Percentiles rank a stretch among this genome's conserved stretches.
Conservation (phyloP, 2,797 vertebrate genomes). For the Notoglanidium macrostoma region DNA sequence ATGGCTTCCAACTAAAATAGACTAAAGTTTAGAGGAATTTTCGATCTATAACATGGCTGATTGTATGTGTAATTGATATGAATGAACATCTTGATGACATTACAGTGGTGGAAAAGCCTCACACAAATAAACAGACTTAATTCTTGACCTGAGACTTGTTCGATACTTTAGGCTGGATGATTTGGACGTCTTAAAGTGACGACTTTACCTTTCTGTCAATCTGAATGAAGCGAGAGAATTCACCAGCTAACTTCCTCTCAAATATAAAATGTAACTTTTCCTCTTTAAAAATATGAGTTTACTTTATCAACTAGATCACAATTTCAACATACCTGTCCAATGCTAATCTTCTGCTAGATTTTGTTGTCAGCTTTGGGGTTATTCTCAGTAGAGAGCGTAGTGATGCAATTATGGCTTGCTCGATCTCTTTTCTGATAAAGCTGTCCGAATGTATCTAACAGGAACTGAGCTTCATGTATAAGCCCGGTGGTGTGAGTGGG, state of each 20-base stretch:
- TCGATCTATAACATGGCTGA: neutral
- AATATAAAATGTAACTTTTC: neutral
- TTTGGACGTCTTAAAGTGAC: neutral
- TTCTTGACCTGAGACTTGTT: neutral
- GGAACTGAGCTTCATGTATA: slow-evolving; percentile 86
- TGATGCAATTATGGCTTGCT: no score
- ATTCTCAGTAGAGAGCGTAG: neutral
- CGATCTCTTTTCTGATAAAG: neutral
- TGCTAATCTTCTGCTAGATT: neutral
- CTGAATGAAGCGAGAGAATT: neutral
- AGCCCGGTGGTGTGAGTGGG: slow-evolving; percentile 73
- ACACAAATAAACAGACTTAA: neutral
- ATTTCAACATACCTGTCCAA: neutral
- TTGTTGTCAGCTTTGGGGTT: neutral
- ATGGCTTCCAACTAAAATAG: neutral
- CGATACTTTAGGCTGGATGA: neutral
- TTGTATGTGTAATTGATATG: neutral
- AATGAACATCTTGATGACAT: neutral
- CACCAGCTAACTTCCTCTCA: neutral
- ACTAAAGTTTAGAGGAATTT: neutral
- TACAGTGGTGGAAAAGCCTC: neutral
- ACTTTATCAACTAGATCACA: neutral
- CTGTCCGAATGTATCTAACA: slow-evolving; percentile 42
- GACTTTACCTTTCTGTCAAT: neutral
- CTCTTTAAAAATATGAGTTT: neutral